Evolutionary conservation across 2,888 invertebrate species (phyloP).

Genomic region (Eupsilia transversa): DNA sequence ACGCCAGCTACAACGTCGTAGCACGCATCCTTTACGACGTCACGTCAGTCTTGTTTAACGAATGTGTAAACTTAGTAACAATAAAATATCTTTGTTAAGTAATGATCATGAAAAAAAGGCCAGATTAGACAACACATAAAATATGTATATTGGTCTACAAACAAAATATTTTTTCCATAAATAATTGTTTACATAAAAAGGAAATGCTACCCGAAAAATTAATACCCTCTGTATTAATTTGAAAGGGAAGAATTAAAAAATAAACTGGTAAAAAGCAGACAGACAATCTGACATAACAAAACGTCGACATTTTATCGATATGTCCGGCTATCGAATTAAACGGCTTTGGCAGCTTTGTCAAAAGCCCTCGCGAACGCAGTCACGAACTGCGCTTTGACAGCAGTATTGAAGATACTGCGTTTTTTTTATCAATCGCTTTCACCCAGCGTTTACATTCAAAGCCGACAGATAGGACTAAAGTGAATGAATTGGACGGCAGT

Average conservation of each 20-base stretch:
- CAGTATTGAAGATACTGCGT: background rate
- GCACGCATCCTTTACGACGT: constrained; percentile 1
- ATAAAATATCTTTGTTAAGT: background rate
- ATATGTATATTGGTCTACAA: background rate
- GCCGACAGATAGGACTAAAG: background rate
- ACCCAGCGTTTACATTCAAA: background rate
- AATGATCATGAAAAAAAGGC: background rate
- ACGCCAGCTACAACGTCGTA: constrained; percentile 16
- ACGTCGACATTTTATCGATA: background rate
- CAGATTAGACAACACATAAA: background rate
- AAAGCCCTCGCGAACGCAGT: background rate
- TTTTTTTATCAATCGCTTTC: constrained; percentile 7
- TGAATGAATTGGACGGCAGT: background rate
- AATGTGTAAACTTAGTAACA: background rate
- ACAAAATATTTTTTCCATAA: background rate
- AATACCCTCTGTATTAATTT: too few relatives aligned
- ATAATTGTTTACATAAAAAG: background rate
- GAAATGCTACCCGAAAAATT: background rate
- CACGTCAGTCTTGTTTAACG: background rate
- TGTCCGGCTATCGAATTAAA: constrained; percentile 23
- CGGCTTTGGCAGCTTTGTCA: constrained; percentile 3
- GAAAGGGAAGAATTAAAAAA: background rate
- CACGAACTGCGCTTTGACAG: constrained; percentile 14
- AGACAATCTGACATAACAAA: background rate
- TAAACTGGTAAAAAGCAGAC: background rate